Evolutionary conservation across 1,140 invertebrate genomes (phyloP).

Genomic region (Adelges cooleyi): DNA sequence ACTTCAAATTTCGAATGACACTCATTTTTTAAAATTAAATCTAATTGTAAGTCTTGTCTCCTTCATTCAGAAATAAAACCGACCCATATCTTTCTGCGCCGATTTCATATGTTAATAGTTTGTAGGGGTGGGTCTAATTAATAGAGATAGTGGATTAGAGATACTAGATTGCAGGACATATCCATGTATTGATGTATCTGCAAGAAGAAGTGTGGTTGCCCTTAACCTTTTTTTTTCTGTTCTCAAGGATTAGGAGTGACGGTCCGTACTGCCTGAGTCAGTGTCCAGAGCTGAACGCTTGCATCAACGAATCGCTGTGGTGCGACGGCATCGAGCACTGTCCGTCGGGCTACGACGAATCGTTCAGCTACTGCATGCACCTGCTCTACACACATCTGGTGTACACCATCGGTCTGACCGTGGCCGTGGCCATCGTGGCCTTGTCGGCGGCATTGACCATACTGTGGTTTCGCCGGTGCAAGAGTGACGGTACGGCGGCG

Average conservation of each 20-base stretch:
- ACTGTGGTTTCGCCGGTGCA: conserved; percentile 9
- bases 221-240: too few relatives aligned
- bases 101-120: too few relatives aligned
- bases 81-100: too few relatives aligned
- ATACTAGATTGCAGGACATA: too few relatives aligned
- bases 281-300: conserved; percentile 75
- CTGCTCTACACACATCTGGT: conserved; percentile 55
- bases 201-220: too few relatives aligned
- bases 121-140: too few relatives aligned
- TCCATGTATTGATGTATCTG: too few relatives aligned
- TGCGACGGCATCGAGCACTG: conserved; percentile 76
- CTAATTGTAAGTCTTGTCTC: too few relatives aligned
- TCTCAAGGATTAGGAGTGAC: not conserved
- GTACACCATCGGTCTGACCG: conserved; percentile 45
- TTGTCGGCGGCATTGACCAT: conserved; percentile 10
- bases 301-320: conserved; percentile 77
- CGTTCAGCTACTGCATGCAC: conserved; percentile 59
- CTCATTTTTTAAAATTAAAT: too few relatives aligned
- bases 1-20: too few relatives aligned
- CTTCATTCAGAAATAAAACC: too few relatives aligned
- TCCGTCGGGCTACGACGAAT: conserved; percentile 71
- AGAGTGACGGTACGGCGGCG: not conserved
- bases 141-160: too few relatives aligned
- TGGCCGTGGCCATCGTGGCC: conserved; percentile 33
- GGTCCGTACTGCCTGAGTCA: conserved; percentile 55